Base-by-base conservation (phyloP, 2,113 vertebrate species). In the Mirounga angustirostris region DNA sequence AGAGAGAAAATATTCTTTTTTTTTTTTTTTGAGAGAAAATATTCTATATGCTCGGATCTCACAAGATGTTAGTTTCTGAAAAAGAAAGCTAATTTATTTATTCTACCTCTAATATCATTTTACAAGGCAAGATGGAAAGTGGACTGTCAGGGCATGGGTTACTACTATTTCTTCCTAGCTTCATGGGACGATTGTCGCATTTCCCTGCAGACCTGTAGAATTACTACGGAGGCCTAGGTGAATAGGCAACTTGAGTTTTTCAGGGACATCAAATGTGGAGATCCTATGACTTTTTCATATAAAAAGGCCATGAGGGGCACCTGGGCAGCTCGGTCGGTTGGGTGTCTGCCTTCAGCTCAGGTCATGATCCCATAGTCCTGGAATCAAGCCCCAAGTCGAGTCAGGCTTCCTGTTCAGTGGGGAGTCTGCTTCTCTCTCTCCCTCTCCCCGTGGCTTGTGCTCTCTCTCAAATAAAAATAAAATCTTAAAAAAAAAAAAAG, bases 211-310 rank as follows among this genome's bases (percentile, higher is more conserved):
- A 80, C 19, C 33, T 59, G 10, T 9, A 30, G 40, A 79, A 59
- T 33, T 10, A 89, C 15, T 11, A 61, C 19, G 30, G 36, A 58
- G 67, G 54, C 13, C 40, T 54, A 59, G 59, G 8, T 94, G 61
- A 96, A 76, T 36, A 96, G 71, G 67, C 18, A 95, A 86, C 40
- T 82, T 76, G 52, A 40, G 61, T 54, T 94, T 97, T 92, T 40
- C 52, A 87, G 74, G 50, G 50, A 58, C 22, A 8, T 56, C 36
- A 59, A 73, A 84, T 81, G n/a, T 67, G 58, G 95, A 67, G 50
- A 90, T 46, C 89, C 52, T 96, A 58, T 85, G 58, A 59, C 43
- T 63, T 43, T 88, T 67, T 79, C 43, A 86, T 59, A 87, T n/a
- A 65, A 91, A 96, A 97, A 85, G 13, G 61, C 21, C n/a, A 86